These are phyloP conservation scores for Balearica regulorum DNA, from an alignment of 2,797 vertebrate genomes.

Conservation along the genomic window DNA sequence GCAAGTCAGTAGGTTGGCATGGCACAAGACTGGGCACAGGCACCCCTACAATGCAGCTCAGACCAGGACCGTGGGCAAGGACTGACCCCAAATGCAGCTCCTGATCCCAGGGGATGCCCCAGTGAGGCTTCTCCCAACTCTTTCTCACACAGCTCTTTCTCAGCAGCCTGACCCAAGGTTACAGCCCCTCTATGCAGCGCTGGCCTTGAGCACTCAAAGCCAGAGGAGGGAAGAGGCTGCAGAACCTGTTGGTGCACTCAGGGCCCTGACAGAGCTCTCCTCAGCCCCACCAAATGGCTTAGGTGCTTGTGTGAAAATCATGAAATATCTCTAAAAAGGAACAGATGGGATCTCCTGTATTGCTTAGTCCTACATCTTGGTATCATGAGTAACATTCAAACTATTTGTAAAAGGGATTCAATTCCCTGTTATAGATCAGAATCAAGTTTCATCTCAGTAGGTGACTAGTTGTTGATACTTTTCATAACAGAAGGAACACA, in stretches of 20 bases:
- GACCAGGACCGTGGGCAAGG: background rate
- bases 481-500: background rate
- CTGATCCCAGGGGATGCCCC: background rate
- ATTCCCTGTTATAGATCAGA: background rate
- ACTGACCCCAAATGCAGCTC: background rate
- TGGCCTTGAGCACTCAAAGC: background rate
- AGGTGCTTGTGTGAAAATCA: background rate
- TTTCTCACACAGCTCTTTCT: background rate
- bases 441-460: background rate
- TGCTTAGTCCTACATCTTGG: background rate
- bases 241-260: background rate
- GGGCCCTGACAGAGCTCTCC: background rate
- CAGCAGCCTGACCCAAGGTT: background rate
- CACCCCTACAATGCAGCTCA: background rate
- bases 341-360: background rate
- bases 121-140: background rate
- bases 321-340: background rate
- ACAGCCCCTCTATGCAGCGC: background rate
- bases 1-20: background rate
- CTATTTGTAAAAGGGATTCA: background rate
- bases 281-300: background rate
- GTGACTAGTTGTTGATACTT: background rate
- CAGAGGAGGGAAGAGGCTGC: background rate
- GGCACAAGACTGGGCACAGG: background rate
- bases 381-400: background rate